A percentile compares a stretch with the other conserved stretches of the same genome.
Conservation (phyloP, 2,888 invertebrate genomes). For the Drosophila demipolita region DNA sequence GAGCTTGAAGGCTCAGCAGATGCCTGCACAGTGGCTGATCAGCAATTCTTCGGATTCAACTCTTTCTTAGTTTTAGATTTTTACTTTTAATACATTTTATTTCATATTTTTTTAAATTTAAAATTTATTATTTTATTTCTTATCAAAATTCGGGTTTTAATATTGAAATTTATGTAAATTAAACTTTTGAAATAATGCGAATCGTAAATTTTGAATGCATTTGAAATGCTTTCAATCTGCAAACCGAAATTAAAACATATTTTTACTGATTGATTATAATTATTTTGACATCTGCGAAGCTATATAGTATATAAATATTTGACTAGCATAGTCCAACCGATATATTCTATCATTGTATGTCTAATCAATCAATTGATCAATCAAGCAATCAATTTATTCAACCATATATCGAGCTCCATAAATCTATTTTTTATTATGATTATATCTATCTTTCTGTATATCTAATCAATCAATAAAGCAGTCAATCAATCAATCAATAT, state of each 20-base stretch:
- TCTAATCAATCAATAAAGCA: not conserved
- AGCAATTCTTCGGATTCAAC: not conserved
- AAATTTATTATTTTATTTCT: no score
- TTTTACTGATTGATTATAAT: not conserved
- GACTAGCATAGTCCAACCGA: not conserved
- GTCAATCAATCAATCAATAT: not conserved
- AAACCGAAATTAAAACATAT: not conserved
- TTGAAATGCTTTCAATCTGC: not conserved
- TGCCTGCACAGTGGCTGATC: conserved; percentile 29
- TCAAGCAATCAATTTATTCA: not conserved
- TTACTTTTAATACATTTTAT: not conserved
- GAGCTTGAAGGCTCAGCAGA: conserved; percentile 9
- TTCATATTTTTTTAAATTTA: not conserved
- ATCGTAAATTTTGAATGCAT: not conserved
- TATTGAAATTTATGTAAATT: not conserved
- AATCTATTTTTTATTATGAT: not conserved
- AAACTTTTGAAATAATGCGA: not conserved
- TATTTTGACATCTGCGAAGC: not conserved
- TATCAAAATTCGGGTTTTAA: no score
- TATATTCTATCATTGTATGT: not conserved
- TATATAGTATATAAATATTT: not conserved
- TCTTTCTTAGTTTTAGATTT: not conserved
- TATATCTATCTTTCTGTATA: not conserved
- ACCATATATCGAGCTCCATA: not conserved
- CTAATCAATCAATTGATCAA: no score